phyloP scores from a whole-genome alignment of 2,113 vertebrate genomes.

The Scytalopus superciliaris region DNA sequence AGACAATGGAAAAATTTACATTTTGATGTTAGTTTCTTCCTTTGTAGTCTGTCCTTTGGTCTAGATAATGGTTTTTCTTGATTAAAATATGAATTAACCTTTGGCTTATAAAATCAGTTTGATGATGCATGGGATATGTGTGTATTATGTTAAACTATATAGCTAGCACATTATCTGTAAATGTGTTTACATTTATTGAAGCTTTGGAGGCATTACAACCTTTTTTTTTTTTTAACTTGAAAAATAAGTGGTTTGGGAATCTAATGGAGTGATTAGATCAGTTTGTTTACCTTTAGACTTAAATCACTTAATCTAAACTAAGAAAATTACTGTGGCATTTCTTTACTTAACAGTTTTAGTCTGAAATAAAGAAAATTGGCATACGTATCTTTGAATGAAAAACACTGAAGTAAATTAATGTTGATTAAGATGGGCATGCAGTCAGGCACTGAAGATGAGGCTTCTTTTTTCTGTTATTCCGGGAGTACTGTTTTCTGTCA shows the following conservation, averaged over 20 bases:
- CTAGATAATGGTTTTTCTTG: neutral
- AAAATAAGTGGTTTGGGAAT: slow-evolving; percentile 26
- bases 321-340: slow-evolving; percentile 17
- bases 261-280: slow-evolving; percentile 21
- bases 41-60: neutral
- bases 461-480: neutral
- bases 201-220: neutral
- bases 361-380: slow-evolving; percentile 18
- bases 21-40: neutral
- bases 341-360: neutral
- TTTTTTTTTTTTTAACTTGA: neutral
- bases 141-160: neutral
- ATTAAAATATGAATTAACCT: neutral
- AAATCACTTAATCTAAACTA: slow-evolving; percentile 7
- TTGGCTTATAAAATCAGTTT: neutral
- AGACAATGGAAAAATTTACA: neutral
- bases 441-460: neutral
- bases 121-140: neutral
- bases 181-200: neutral
- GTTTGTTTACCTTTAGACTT: slow-evolving; percentile 44
- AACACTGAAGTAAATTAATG: neutral
- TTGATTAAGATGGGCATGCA: neutral
- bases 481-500: neutral
- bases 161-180: neutral
- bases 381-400: slow-evolving; percentile 10